Percentiles rank a stretch among this genome's conserved stretches.
phyloP scores from a whole-genome alignment of 2,797 vertebrate genomes.

The Eulemur albifrons region DNA sequence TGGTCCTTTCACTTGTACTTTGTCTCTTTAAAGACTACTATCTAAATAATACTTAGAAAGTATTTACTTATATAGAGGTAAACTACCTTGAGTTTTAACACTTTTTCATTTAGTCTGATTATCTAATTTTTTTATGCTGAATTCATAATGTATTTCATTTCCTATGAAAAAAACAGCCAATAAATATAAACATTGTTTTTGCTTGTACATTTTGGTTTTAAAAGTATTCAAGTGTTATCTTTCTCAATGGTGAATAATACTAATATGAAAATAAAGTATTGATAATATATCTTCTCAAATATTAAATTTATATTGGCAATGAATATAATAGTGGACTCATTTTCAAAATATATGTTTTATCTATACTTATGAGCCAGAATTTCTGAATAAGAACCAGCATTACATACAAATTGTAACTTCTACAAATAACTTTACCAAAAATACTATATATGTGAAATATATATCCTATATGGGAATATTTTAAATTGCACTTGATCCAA shows the following conservation, averaged over 20 bases:
- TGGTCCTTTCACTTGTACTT: background rate
- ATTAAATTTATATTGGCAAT: background rate
- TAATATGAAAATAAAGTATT: background rate
- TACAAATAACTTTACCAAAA: background rate
- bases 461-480: background rate
- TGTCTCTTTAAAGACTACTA: background rate
- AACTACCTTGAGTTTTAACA: background rate
- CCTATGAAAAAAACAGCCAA: slow-evolving; percentile 37
- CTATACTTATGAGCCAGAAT: background rate
- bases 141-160: slow-evolving; percentile 42
- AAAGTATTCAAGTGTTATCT: background rate
- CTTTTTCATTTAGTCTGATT: slow-evolving; percentile 12
- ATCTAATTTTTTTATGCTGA: slow-evolving; percentile 23
- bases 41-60: background rate
- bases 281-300: background rate
- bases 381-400: background rate
- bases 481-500: background rate
- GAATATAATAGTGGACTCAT: background rate
- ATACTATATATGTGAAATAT: background rate
- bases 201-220: background rate
- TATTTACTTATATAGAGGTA: background rate
- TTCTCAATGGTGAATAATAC: background rate
- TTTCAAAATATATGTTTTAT: background rate
- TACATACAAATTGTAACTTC: background rate
- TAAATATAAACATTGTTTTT: slow-evolving; percentile 30